Percentiles rank a stretch among this genome's conserved stretches.
Conservation (phyloP, 2,888 invertebrate species). For the Tricholauxania praeusta region DNA sequence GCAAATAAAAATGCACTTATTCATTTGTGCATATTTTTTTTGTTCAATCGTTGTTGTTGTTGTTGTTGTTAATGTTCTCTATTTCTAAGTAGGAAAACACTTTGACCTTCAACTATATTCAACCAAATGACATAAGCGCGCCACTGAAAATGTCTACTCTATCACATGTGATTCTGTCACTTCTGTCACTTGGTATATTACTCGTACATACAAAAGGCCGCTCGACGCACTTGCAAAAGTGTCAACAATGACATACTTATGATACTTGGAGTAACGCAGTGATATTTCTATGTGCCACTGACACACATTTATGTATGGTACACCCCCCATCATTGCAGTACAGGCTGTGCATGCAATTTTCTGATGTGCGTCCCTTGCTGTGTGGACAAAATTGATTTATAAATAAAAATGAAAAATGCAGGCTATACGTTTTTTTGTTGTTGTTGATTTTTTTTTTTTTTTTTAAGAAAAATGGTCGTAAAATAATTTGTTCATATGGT, state of each 20-base stretch:
- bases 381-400: slow-evolving; percentile 25
- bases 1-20: slow-evolving; percentile 31
- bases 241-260: slow-evolving; percentile 14
- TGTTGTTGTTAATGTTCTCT: slow-evolving; percentile 17
- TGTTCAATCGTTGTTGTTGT: slow-evolving; percentile 29
- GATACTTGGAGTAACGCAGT: slow-evolving; percentile 1
- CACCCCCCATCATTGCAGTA: not conserved
- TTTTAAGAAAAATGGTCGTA: not conserved
- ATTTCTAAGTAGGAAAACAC: slow-evolving; percentile 50
- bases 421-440: no score
- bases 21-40: slow-evolving; percentile 32
- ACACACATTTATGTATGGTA: slow-evolving; percentile 52
- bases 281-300: slow-evolving; percentile 59
- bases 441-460: no score
- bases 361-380: slow-evolving; percentile 32
- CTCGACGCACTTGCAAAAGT: not conserved
- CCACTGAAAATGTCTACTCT: not conserved
- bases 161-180: slow-evolving; percentile 21
- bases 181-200: not conserved
- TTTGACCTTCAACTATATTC: slow-evolving; percentile 63
- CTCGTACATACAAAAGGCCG: no score
- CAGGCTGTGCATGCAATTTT: slow-evolving; percentile 26
- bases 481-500: not conserved
- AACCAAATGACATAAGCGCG: slow-evolving; percentile 49
- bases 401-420: slow-evolving; percentile 7